phyloP scores from a whole-genome alignment of 2,888 invertebrate genomes.

The Latheticus oryzae region DNA sequence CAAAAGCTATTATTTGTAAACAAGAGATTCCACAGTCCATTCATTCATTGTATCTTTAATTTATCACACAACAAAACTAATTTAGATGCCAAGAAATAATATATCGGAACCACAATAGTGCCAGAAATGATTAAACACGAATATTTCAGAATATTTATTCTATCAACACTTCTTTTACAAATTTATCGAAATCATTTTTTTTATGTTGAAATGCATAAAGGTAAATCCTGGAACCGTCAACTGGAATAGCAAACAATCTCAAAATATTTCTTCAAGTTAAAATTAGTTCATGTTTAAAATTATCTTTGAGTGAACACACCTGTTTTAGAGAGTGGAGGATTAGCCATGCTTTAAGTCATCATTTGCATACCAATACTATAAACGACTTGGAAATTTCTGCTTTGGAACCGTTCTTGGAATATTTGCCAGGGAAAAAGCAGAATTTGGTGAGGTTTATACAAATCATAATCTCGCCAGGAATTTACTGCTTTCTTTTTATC shows the following conservation, averaged over 20 bases:
- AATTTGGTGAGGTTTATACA: slow-evolving; percentile 15
- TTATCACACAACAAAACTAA: too few relatives aligned
- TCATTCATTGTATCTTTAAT: too few relatives aligned
- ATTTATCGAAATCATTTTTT: too few relatives aligned
- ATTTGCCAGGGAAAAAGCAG: slow-evolving; percentile 67
- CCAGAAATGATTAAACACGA: too few relatives aligned
- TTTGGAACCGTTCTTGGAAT: slow-evolving; percentile 74
- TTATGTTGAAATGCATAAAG: too few relatives aligned
- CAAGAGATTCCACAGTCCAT: too few relatives aligned
- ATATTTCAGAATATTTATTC: too few relatives aligned
- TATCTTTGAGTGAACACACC: slow-evolving; percentile 22
- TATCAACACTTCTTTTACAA: too few relatives aligned
- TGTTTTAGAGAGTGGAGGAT: slow-evolving; percentile 75
- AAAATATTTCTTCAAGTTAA: slow-evolving; percentile 13
- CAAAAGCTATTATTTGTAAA: too few relatives aligned
- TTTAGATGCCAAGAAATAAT: too few relatives aligned
- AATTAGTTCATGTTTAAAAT: slow-evolving; percentile 31
- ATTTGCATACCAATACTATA: slow-evolving; percentile 81
- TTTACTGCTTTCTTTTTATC: slow-evolving; percentile 10
- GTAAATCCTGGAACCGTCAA: too few relatives aligned
- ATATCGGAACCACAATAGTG: too few relatives aligned
- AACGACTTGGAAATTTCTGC: slow-evolving; percentile 80
- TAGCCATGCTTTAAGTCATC: slow-evolving; percentile 82
- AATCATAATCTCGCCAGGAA: slow-evolving; percentile 17
- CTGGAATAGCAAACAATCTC: slow-evolving; percentile 26